Conservation (phyloP, 2,113 vertebrate species). For the Vulpes lagopus region DNA sequence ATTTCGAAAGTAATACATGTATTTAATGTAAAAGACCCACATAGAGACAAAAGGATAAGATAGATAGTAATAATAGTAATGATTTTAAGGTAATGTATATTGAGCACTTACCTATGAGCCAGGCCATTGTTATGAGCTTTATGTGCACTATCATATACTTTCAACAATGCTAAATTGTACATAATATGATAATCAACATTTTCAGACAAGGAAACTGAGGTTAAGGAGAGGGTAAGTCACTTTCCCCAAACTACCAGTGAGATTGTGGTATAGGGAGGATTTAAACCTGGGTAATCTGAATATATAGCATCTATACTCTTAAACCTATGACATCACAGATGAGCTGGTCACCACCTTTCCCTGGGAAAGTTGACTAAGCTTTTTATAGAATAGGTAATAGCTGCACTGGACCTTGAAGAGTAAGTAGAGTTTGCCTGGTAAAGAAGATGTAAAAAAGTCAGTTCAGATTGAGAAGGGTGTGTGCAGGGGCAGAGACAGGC, state of each 20-base stretch:
- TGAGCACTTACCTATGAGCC: not conserved
- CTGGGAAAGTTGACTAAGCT: not conserved
- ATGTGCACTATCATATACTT: not conserved
- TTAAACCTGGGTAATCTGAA: not conserved
- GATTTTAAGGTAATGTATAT: not conserved
- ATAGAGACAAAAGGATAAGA: not conserved
- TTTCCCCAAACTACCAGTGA: not conserved
- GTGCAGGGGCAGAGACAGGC: not conserved
- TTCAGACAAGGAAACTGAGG: conserved; percentile 39
- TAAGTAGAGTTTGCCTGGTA: not conserved
- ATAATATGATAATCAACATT: not conserved
- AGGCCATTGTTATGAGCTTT: not conserved
- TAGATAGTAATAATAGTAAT: not conserved
- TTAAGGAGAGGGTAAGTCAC: not conserved
- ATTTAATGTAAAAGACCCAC: not conserved
- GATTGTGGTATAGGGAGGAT: not conserved
- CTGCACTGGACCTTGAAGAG: not conserved
- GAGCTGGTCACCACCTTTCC: not conserved
- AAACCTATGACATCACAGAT: not conserved
- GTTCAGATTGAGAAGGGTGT: not conserved
- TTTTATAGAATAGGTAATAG: not conserved
- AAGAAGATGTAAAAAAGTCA: not conserved
- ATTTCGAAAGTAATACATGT: not conserved
- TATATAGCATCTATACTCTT: not conserved
- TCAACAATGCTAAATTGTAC: not conserved